A percentile compares a stretch with the other conserved stretches of the same genome.
Conservation (phyloP, 2,797 vertebrate genomes). For the Gallinago nigripennis region DNA sequence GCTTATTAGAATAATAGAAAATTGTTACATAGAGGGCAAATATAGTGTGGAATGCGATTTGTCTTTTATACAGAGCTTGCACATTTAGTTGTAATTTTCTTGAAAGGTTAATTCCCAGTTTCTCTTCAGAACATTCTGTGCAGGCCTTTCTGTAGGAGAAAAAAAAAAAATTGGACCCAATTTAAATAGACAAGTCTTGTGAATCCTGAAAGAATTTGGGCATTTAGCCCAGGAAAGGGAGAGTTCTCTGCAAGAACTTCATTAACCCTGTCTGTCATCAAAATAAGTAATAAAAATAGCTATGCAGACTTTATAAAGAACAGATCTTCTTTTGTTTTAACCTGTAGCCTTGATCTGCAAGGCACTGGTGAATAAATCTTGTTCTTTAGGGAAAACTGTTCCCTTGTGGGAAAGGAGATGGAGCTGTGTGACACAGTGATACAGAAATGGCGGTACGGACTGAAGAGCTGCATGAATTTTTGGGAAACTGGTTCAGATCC, state of each 20-base stretch:
- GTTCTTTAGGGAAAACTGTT: background rate
- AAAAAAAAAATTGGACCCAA: constrained; percentile 63
- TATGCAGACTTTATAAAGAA: background rate
- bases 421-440: fast-evolving
- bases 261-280: constrained; percentile 72
- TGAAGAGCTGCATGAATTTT: fast-evolving
- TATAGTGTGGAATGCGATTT: background rate
- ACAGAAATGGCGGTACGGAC: fast-evolving
- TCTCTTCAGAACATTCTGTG: constrained; percentile 64
- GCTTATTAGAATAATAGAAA: background rate
- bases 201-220: constrained; percentile 82
- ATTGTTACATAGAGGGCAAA: background rate
- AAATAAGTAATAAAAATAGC: constrained; percentile 23
- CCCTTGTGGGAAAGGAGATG: background rate
- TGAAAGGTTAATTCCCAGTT: constrained; percentile 49
- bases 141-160: constrained; percentile 48
- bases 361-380: background rate
- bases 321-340: background rate
- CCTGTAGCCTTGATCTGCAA: background rate
- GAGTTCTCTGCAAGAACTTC: constrained; percentile 74
- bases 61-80: background rate
- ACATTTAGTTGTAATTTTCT: constrained; percentile 9
- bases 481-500: background rate
- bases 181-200: constrained; percentile 77
- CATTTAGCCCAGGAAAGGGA: constrained; percentile 79